Evolutionary conservation across 2,113 vertebrate species (phyloP).

Genomic region (Chrysemys picta): DNA sequence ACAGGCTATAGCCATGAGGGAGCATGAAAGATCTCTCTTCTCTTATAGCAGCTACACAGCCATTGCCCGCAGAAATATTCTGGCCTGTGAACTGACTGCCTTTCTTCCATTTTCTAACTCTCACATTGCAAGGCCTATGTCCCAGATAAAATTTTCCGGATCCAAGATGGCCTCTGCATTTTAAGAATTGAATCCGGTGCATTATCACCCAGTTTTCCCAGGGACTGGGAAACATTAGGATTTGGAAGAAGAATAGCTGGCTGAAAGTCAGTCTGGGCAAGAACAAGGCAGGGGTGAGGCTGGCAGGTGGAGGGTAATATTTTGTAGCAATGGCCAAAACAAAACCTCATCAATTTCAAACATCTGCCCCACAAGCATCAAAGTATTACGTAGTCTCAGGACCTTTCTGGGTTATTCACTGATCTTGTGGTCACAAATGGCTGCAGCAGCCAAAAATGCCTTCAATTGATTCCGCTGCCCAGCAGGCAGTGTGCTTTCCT

Average conservation of each 20-base stretch:
- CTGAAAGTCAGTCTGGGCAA: background rate
- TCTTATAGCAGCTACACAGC: background rate
- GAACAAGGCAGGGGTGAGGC: background rate
- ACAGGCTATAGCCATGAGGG: background rate
- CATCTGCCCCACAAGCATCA: background rate
- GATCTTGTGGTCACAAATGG: background rate
- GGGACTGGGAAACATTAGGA: background rate
- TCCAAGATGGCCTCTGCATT: background rate
- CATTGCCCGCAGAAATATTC: background rate
- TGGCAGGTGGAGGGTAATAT: background rate
- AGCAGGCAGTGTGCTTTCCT: background rate
- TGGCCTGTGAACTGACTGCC: background rate
- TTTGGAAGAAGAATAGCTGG: background rate
- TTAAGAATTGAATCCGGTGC: background rate
- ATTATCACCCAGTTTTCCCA: background rate
- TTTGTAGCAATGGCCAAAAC: background rate
- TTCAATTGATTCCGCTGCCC: background rate
- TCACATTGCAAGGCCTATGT: background rate
- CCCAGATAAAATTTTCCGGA: background rate
- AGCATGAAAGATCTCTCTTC: background rate
- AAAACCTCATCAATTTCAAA: background rate
- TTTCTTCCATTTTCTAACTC: background rate
- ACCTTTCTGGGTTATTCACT: background rate
- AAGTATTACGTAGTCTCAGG: background rate
- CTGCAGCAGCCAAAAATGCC: background rate